A percentile compares a stretch with the other conserved stretches of the same genome.
Evolutionary conservation across 2,888 invertebrate species (phyloP).

Genomic region (Sphecodes monilicornis): DNA sequence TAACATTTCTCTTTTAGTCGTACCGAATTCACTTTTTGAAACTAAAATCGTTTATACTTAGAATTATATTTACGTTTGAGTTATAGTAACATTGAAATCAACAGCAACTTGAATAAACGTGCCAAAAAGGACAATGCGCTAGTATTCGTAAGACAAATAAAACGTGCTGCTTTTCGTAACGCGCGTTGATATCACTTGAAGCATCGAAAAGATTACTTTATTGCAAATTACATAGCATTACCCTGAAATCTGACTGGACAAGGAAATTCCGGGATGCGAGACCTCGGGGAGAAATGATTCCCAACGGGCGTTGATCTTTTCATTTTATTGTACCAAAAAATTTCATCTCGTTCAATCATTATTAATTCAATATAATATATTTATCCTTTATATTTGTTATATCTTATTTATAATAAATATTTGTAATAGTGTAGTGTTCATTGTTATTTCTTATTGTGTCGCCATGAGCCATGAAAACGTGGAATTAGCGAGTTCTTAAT

Average conservation of each 20-base stretch:
- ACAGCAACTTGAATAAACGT: no score
- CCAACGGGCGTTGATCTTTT: slow-evolving; percentile 66
- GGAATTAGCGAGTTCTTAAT: slow-evolving; percentile 74
- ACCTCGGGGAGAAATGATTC: slow-evolving; percentile 36
- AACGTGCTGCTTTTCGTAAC: background rate
- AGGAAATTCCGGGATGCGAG: background rate
- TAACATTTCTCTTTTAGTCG: no score
- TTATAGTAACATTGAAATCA: no score
- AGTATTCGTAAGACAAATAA: no score
- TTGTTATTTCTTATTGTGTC: slow-evolving; percentile 74
- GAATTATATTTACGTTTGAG: no score
- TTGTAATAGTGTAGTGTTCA: slow-evolving; percentile 77
- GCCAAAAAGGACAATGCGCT: no score
- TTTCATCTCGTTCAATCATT: slow-evolving; percentile 78
- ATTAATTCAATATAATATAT: slow-evolving; percentile 80
- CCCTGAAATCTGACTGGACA: background rate
- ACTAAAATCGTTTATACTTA: no score
- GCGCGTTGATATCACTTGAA: no score
- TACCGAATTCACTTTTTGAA: no score
- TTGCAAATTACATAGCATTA: background rate
- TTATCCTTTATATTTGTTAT: slow-evolving; percentile 73
- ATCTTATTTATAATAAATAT: slow-evolving; percentile 76
- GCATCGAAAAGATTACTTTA: no score
- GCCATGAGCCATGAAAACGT: slow-evolving; percentile 74
- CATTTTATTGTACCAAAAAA: slow-evolving; percentile 81